Conservation (phyloP, 2,113 vertebrate genomes). For the Neolamprologus tretocephalus region DNA sequence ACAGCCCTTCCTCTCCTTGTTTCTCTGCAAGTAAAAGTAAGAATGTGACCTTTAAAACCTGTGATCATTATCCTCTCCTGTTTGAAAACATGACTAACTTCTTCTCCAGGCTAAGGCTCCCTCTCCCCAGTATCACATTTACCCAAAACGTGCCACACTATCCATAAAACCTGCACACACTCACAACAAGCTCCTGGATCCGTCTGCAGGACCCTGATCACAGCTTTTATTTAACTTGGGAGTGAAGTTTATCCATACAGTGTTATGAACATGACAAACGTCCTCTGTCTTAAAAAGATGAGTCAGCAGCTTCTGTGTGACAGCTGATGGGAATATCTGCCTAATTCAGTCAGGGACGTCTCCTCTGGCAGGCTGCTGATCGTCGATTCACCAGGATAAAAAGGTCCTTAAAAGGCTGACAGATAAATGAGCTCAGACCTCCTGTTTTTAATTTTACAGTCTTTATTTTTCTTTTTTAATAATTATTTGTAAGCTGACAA, state of each 20-base stretch:
- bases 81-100: not conserved
- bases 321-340: not conserved
- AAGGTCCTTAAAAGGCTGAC: accelerated
- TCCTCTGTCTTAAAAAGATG: not conserved
- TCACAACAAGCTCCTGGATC: not conserved
- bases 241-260: not conserved
- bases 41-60: not conserved
- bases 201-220: not conserved
- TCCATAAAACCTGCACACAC: not conserved
- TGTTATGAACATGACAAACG: not conserved
- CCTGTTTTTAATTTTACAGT: not conserved
- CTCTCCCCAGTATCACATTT: not conserved
- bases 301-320: not conserved
- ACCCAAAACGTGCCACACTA: not conserved
- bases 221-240: not conserved
- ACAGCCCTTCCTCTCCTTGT: accelerated
- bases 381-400: not conserved
- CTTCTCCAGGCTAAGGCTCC: not conserved
- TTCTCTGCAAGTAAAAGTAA: not conserved
- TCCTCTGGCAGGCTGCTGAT: not conserved
- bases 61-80: not conserved
- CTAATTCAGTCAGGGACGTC: not conserved
- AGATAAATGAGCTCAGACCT: not conserved
- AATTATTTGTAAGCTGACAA: not conserved
- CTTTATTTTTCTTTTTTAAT: not conserved